Evolutionary conservation across 2,888 invertebrate species (phyloP).

Genomic region (Himalopsyche japonica): DNA sequence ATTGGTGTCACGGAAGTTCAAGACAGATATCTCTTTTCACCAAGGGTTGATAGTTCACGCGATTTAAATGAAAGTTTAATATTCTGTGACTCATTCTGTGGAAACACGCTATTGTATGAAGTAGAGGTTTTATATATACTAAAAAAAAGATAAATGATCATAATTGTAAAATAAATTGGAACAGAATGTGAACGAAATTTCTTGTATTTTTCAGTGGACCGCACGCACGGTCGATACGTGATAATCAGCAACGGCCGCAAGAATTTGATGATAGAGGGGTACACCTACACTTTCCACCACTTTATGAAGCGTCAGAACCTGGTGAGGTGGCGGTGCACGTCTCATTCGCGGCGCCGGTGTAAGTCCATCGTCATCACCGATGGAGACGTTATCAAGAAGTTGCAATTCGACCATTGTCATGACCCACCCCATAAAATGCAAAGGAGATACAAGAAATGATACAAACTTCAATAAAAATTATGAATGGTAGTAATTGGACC

Average conservation of each 20-base stretch:
- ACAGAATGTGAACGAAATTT: neutral
- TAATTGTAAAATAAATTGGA: neutral
- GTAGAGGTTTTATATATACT: too few relatives aligned
- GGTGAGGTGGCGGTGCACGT: conserved; percentile 23
- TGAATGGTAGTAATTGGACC: too few relatives aligned
- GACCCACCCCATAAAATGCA: conserved; percentile 15
- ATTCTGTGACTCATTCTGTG: too few relatives aligned
- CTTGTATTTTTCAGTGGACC: neutral
- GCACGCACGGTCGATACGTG: neutral
- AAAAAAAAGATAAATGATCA: neutral
- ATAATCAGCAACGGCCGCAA: neutral
- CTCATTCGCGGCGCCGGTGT: conserved; percentile 43
- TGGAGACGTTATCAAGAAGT: conserved; percentile 42
- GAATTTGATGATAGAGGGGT: conserved; percentile 7
- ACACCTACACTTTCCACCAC: conserved; percentile 3
- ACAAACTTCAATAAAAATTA: neutral
- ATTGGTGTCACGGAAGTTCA: too few relatives aligned
- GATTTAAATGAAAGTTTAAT: too few relatives aligned
- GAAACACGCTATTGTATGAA: too few relatives aligned
- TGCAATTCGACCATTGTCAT: conserved; percentile 38
- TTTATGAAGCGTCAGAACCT: neutral
- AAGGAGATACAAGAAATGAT: neutral
- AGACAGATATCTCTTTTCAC: too few relatives aligned
- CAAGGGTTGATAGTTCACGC: too few relatives aligned
- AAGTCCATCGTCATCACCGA: conserved; percentile 45